Conservation (phyloP, 2,888 invertebrate genomes). For the Sesia bembeciformis region DNA sequence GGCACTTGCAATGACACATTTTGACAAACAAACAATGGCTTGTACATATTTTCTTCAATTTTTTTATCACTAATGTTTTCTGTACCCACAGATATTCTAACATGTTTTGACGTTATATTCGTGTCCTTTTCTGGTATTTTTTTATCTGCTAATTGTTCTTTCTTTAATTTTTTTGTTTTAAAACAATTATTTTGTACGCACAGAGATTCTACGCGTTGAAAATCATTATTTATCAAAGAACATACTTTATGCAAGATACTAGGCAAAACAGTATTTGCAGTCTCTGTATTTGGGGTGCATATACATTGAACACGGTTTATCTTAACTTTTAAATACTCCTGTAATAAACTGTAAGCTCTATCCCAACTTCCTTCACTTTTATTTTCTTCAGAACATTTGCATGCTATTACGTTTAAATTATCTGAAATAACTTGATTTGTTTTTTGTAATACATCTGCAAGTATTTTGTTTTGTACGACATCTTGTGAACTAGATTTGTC, state of each 20-base stretch:
- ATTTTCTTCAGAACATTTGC: constrained; percentile 26
- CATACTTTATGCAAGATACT: constrained; percentile 42
- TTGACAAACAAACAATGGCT: constrained; percentile 2
- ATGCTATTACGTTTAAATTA: constrained; percentile 30
- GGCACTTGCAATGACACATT: constrained; percentile 29
- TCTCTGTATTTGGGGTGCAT: constrained; percentile 22
- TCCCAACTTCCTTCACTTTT: constrained; percentile 42
- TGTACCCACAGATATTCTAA: not conserved
- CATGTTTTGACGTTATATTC: not conserved
- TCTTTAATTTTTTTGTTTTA: constrained; percentile 5
- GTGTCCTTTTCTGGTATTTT: not conserved
- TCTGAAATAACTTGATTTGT: constrained; percentile 48
- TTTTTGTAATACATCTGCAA: constrained; percentile 33
- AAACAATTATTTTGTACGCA: constrained; percentile 10
- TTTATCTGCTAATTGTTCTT: constrained; percentile 14
- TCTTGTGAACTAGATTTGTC: constrained; percentile 22
- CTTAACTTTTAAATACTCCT: constrained; percentile 62
- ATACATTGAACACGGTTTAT: constrained; percentile 46
- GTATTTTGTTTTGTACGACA: constrained; percentile 40
- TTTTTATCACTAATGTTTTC: not conserved
- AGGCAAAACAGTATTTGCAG: constrained; percentile 27
- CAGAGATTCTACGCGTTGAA: constrained; percentile 41
- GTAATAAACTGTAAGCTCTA: constrained; percentile 48
- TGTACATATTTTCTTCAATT: not conserved
- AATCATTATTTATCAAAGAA: constrained; percentile 52